A percentile compares a stretch with the other conserved stretches of the same genome.
Evolutionary conservation across 2,113 vertebrate genomes (phyloP).

Genomic region (Nerophis ophidion): DNA sequence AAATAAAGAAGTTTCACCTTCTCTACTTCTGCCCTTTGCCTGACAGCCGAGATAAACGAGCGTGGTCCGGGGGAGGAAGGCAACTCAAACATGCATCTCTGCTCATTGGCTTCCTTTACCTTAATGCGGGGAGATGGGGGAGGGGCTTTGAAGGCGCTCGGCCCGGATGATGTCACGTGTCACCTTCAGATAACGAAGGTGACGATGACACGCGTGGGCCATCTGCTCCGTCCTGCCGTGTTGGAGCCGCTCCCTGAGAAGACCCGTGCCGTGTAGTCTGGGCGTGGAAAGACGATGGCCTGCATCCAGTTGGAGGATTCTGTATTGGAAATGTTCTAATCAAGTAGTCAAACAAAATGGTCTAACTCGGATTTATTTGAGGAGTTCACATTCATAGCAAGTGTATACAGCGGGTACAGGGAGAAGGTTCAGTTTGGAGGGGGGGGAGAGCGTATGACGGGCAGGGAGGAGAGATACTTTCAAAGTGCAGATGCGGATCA

Average conservation of each 20-base stretch:
- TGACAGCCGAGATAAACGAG: conserved; percentile 73
- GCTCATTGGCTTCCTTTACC: conserved; percentile 70
- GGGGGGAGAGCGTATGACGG: too few relatives aligned
- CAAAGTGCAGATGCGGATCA: too few relatives aligned
- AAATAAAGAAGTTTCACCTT: conserved; percentile 69
- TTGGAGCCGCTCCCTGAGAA: conserved; percentile 44
- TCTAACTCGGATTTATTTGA: too few relatives aligned
- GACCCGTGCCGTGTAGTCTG: conserved; percentile 20
- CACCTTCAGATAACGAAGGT: conserved; percentile 73
- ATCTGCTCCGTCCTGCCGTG: conserved; percentile 60
- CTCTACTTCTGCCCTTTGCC: conserved; percentile 67
- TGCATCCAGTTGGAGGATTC: conserved; percentile 41
- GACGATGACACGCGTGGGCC: conserved; percentile 68
- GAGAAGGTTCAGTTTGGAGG: too few relatives aligned
- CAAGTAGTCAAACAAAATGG: too few relatives aligned
- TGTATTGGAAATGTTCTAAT: too few relatives aligned
- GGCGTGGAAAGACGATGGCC: conserved; percentile 34
- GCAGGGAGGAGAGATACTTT: too few relatives aligned
- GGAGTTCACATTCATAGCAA: too few relatives aligned
- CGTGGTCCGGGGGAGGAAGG: conserved; percentile 59
- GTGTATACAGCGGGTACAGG: too few relatives aligned
- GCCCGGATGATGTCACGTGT: conserved; percentile 67
- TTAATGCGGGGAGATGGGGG: conserved; percentile 50
- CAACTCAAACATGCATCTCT: conserved; percentile 71
- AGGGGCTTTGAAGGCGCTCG: conserved; percentile 20